Conservation (phyloP, 2,888 invertebrate species). For the Archaeoteleia sp. region DNA sequence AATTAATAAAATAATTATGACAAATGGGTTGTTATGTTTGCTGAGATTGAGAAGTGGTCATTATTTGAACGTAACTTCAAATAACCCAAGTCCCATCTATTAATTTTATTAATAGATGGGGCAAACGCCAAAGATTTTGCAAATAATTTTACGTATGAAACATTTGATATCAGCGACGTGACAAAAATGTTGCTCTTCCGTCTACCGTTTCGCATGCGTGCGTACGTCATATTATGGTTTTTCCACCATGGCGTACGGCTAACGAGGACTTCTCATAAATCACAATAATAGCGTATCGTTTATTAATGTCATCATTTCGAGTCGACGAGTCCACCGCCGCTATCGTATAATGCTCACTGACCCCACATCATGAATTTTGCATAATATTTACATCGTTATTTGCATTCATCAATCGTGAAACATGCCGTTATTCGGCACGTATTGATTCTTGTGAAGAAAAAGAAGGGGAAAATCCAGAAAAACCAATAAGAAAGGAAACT, state of each 20-base stretch:
- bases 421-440: conserved; percentile 43
- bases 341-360: conserved; percentile 35
- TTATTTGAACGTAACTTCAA: no score
- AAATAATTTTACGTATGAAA: neutral
- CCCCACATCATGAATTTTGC: conserved; percentile 43
- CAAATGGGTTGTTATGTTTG: no score
- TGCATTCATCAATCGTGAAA: conserved; percentile 50
- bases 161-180: neutral
- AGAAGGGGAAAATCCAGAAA: no score
- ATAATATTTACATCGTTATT: conserved; percentile 49
- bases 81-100: no score
- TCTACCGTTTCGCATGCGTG: conserved; percentile 21
- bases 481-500: no score
- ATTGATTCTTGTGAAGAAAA: no score
- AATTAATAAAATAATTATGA: no score
- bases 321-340: conserved; percentile 38
- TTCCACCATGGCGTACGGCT: conserved; percentile 20
- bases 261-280: conserved; percentile 51
- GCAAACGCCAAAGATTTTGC: no score
- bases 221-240: conserved; percentile 30
- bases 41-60: no score
- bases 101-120: no score
- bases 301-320: conserved; percentile 51
- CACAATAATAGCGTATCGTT: conserved; percentile 46
- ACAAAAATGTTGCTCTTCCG: conserved; percentile 22